These are phyloP conservation scores for Pandemis heparana DNA, from an alignment of 2,888 invertebrate species.

Conservation along the genomic window DNA sequence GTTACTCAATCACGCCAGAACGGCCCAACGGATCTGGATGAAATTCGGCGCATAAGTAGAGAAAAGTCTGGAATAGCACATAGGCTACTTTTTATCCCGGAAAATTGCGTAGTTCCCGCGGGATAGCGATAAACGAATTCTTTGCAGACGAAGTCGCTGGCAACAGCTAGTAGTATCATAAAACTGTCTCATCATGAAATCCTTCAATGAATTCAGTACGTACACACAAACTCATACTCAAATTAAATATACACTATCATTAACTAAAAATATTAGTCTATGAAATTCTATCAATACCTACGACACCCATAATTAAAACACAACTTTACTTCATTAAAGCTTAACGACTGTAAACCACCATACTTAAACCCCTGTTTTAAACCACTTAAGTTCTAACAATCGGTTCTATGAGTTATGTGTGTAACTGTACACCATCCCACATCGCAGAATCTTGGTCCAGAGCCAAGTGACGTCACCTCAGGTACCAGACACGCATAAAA, in stretches of 20 bases:
- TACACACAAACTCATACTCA: no score
- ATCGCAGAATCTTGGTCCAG: conserved; percentile 35
- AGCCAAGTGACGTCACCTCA: conserved; percentile 41
- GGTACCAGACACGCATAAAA: conserved; percentile 50
- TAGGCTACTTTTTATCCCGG: no score
- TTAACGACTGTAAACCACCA: conserved; percentile 28
- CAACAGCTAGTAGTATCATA: no score
- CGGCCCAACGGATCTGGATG: no score
- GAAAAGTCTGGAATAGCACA: no score
- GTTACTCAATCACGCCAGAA: no score
- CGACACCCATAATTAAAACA: conserved; percentile 21
- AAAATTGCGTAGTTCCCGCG: no score
- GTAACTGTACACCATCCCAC: conserved; percentile 42
- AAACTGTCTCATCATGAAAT: no score
- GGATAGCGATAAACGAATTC: no score
- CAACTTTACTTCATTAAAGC: conserved; percentile 10
- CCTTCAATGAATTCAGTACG: no score
- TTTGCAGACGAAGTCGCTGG: no score
- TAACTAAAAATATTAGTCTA: not conserved
- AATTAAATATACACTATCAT: not conserved
- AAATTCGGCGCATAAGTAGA: no score
- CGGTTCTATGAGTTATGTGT: conserved; percentile 27
- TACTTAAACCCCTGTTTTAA: conserved; percentile 17
- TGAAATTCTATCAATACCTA: conserved; percentile 12
- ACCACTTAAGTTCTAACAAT: conserved; percentile 38